Evolutionary conservation across 2,888 invertebrate species (phyloP).

Genomic region (Quadroppia sp.): DNA sequence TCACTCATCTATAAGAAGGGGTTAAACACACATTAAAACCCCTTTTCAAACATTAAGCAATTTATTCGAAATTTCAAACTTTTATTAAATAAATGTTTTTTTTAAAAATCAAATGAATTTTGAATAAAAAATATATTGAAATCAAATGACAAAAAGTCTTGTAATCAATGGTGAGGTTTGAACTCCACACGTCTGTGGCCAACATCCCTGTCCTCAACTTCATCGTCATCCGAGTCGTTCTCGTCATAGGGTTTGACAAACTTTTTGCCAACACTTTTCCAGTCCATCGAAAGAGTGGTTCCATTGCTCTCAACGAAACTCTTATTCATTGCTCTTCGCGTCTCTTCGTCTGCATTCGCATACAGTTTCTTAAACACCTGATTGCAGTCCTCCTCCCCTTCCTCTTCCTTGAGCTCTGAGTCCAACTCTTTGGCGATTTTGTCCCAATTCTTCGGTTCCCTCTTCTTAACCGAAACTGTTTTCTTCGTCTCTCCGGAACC

Average conservation of each 20-base stretch:
- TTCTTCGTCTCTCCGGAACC: not conserved
- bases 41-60: too few species aligned
- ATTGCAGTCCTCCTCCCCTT: not conserved
- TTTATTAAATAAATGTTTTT: too few species aligned
- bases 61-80: too few species aligned
- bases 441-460: conserved; percentile 28
- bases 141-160: too few species aligned
- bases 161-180: too few species aligned
- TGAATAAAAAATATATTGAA: too few species aligned
- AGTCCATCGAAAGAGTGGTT: conserved; percentile 26
- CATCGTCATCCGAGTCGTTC: not conserved
- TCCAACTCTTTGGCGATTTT: conserved; percentile 7
- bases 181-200: too few species aligned
- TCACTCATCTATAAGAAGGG: too few species aligned
- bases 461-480: not conserved
- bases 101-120: too few species aligned
- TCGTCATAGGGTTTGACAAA: conserved; percentile 16
- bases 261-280: conserved; percentile 17
- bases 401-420: not conserved
- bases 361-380: not conserved
- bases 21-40: too few species aligned
- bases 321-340: conserved; percentile 20
- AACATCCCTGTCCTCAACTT: not conserved
- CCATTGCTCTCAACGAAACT: conserved; percentile 16
- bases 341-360: not conserved